These are phyloP conservation scores for Esperia sulphurella DNA, from an alignment of 2,888 invertebrate genomes.

Conservation along the genomic window DNA sequence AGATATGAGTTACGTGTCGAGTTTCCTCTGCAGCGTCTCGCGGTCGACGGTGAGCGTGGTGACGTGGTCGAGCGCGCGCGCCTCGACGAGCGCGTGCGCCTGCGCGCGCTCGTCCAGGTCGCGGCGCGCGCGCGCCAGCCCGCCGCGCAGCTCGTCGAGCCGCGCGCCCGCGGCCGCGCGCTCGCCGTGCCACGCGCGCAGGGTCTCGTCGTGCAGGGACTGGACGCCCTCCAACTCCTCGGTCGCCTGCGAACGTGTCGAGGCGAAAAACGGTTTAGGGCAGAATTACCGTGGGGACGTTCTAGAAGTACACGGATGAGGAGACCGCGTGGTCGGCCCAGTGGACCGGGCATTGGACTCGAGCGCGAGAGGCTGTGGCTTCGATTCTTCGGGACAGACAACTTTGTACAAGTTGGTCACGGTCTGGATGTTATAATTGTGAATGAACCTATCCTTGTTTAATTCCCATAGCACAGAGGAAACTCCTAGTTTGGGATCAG, in stretches of 20 bases:
- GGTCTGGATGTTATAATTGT: no score
- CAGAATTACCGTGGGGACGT: no score
- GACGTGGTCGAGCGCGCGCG: conserved; percentile 49
- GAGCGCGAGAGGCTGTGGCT: no score
- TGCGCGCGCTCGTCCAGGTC: conserved; percentile 23
- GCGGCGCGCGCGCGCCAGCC: conserved; percentile 22
- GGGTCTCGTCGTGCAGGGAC: conserved; percentile 72
- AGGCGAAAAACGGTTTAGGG: no score
- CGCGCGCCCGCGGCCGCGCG: conserved; percentile 27
- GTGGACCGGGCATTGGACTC: no score
- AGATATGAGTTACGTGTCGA: conserved; percentile 57
- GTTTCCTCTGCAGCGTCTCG: conserved; percentile 60
- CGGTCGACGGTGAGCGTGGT: conserved; percentile 64
- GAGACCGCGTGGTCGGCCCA: no score
- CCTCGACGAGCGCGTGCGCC: conserved; percentile 32
- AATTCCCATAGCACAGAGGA: no score
- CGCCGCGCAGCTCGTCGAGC: conserved; percentile 28
- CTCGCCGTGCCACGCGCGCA: conserved; percentile 52
- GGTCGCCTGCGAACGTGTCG: conserved; percentile 59
- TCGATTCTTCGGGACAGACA: no score
- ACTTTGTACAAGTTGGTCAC: no score
- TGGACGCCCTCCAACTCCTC: conserved; percentile 73
- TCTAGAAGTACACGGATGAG: no score
- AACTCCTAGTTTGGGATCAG: no score
- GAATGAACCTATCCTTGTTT: no score